These are phyloP conservation scores for Acleris sparsana DNA, from an alignment of 2,888 invertebrate species.

Conservation along the genomic window DNA sequence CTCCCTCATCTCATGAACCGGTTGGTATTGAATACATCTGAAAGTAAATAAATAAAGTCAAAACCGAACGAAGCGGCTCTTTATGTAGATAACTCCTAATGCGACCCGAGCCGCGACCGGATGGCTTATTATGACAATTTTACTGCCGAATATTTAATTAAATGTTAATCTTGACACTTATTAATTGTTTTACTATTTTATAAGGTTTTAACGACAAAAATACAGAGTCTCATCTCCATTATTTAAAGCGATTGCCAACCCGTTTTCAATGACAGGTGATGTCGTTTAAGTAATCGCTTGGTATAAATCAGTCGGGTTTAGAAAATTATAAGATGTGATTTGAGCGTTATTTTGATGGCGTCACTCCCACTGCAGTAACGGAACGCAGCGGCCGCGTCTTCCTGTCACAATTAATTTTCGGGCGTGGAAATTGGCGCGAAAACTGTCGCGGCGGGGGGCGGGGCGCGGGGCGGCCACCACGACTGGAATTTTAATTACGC, in stretches of 20 bases:
- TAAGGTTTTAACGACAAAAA: constrained; percentile 67
- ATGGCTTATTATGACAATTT: constrained; percentile 52
- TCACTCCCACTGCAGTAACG: constrained; percentile 65
- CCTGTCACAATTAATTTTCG: constrained; percentile 84
- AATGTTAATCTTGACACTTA: constrained; percentile 75
- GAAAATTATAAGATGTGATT: constrained; percentile 22
- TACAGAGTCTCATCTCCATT: constrained; percentile 59
- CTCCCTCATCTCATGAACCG: constrained; percentile 20
- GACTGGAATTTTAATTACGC: constrained; percentile 84
- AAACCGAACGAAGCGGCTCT: constrained; percentile 31
- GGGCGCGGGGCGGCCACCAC: constrained; percentile 66
- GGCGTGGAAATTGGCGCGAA: constrained; percentile 84
- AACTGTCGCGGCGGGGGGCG: constrained; percentile 74
- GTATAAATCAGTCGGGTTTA: constrained; percentile 57
- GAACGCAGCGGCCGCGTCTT: constrained; percentile 80
- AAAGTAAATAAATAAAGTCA: constrained; percentile 25
- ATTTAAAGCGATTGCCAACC: constrained; percentile 52
- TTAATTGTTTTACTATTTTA: constrained; percentile 70
- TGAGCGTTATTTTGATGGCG: constrained; percentile 46
- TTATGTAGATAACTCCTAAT: constrained; percentile 36
- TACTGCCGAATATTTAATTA: constrained; percentile 67
- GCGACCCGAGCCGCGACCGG: constrained; percentile 30
- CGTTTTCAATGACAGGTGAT: constrained; percentile 64
- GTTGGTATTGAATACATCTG: constrained; percentile 19
- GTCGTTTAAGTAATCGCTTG: constrained; percentile 66